Conservation (phyloP, 2,113 vertebrate species). For the Laterallus jamaicensis region DNA sequence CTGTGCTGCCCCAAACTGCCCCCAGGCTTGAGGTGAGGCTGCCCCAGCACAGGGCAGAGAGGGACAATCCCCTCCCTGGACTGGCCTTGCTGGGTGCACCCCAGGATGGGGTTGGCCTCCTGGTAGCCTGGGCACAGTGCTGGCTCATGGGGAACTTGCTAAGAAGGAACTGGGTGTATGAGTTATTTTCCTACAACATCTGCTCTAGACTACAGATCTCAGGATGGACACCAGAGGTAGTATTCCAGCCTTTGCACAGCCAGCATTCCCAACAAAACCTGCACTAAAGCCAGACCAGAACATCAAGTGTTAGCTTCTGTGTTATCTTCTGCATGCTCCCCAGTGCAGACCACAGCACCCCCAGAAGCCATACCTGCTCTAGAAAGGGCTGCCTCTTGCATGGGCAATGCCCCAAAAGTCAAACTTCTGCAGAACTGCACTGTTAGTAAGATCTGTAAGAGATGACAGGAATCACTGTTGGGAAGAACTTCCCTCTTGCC, state of each 20-base stretch:
- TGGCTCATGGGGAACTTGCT: too few species aligned
- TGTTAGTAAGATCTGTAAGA: not conserved
- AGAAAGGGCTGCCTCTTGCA: not conserved
- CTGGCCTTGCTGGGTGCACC: too few species aligned
- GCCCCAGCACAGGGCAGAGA: too few species aligned
- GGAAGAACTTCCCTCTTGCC: not conserved
- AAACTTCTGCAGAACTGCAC: not conserved
- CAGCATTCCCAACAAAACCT: not conserved
- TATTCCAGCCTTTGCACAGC: not conserved
- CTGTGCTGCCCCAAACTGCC: too few species aligned
- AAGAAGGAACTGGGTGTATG: not conserved
- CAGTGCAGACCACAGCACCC: not conserved
- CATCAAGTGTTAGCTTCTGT: not conserved
- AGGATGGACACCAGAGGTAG: not conserved
- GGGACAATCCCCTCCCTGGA: too few species aligned
- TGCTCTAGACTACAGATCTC: not conserved
- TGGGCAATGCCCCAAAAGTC: not conserved
- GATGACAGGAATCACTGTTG: not conserved
- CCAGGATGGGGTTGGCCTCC: too few species aligned
- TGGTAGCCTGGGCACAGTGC: too few species aligned
- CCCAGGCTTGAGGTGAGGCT: too few species aligned
- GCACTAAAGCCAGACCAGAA: not conserved
- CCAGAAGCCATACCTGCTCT: not conserved
- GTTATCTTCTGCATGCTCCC: not conserved
- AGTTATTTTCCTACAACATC: not conserved